Conservation (phyloP, 2,113 vertebrate species). For the Myxocyprinus asiaticus region DNA sequence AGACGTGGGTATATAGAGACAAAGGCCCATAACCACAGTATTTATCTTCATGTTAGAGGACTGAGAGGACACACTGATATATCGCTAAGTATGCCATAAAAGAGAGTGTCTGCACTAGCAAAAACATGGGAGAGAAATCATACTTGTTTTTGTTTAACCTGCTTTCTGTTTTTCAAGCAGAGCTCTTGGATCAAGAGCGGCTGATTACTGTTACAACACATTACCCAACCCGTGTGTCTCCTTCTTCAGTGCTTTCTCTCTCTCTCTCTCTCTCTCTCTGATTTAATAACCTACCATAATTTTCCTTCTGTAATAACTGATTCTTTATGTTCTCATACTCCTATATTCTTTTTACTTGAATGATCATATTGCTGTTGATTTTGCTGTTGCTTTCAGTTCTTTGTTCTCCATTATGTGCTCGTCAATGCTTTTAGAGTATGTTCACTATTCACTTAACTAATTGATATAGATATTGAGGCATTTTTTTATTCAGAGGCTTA, state of each 20-base stretch:
- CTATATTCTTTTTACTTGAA: slow-evolving; percentile 33
- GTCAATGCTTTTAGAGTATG: not conserved
- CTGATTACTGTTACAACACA: slow-evolving; percentile 47
- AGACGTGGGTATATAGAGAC: not conserved
- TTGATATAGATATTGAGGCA: too few relatives aligned
- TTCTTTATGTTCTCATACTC: not conserved
- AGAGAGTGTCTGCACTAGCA: slow-evolving; percentile 11
- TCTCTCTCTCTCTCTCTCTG: slow-evolving; percentile 39
- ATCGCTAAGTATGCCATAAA: slow-evolving; percentile 4
- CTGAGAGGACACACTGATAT: slow-evolving; percentile 12
- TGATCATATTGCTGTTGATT: not conserved
- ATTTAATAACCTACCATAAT: slow-evolving; percentile 62
- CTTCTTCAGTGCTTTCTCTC: slow-evolving; percentile 15
- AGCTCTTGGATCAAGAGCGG: slow-evolving; percentile 16
- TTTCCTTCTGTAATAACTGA: slow-evolving; percentile 19
- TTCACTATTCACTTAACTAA: too few relatives aligned
- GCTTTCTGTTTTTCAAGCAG: slow-evolving; percentile 16
- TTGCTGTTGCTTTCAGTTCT: slow-evolving; percentile 9
- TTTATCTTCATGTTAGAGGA: slow-evolving; percentile 24
- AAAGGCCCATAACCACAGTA: slow-evolving; percentile 10
- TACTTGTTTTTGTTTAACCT: slow-evolving; percentile 16
- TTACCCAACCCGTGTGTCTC: slow-evolving; percentile 40
- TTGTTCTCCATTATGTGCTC: not conserved
- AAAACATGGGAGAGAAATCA: slow-evolving; percentile 16
- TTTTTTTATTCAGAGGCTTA: too few relatives aligned